These are phyloP conservation scores for Zaprionus africanus DNA, from an alignment of 1,140 invertebrate species.

Conservation along the genomic window DNA sequence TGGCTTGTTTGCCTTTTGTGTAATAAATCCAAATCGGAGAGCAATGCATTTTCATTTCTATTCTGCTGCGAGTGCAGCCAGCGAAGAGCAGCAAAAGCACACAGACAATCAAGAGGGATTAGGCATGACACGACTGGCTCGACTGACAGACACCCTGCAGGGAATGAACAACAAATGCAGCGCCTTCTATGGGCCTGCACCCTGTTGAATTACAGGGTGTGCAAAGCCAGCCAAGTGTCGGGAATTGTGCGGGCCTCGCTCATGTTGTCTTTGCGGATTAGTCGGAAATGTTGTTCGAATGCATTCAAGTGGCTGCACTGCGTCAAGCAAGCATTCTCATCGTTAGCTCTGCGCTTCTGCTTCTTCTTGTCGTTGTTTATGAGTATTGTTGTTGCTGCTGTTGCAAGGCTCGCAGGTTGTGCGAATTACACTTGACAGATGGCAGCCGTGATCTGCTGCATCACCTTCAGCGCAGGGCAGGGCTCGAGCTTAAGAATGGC, in stretches of 20 bases:
- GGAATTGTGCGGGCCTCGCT: slow-evolving; percentile 32
- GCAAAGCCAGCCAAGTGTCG: slow-evolving; percentile 50
- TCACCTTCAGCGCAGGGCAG: neutral
- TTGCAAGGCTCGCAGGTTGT: slow-evolving; percentile 4
- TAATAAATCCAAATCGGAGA: slow-evolving; percentile 53
- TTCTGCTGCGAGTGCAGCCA: slow-evolving; percentile 35
- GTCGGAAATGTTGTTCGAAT: slow-evolving; percentile 63
- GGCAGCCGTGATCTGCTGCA: neutral
- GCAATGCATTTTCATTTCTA: slow-evolving; percentile 54
- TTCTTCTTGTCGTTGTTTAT: neutral
- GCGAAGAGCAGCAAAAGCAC: neutral
- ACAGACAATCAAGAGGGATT: neutral
- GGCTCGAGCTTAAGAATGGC: neutral
- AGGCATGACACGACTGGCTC: neutral
- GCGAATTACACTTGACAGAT: slow-evolving; percentile 27
- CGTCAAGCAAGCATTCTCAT: slow-evolving; percentile 38
- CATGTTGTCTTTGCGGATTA: slow-evolving; percentile 77
- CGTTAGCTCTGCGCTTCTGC: neutral
- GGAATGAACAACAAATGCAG: neutral
- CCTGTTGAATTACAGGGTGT: slow-evolving; percentile 16
- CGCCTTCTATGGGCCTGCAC: neutral
- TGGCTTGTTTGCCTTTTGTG: slow-evolving; percentile 50
- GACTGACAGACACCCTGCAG: neutral
- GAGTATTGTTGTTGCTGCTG: slow-evolving; percentile 13
- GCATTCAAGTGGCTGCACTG: slow-evolving; percentile 69